Conservation (phyloP, 2,888 invertebrate species). For the Melanostoma scalare region DNA sequence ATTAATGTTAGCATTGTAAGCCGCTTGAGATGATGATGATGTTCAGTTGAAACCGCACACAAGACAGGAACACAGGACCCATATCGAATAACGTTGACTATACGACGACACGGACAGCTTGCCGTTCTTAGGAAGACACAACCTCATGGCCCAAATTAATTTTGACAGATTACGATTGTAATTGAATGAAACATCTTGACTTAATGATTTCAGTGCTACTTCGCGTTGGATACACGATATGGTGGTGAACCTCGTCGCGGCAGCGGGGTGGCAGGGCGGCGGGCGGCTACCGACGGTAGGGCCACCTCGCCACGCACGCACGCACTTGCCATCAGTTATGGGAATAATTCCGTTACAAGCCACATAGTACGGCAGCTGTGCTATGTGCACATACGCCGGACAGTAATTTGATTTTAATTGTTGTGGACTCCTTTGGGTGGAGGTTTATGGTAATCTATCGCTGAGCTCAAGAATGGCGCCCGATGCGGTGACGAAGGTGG, state of each 20-base stretch:
- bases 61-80: slow-evolving; percentile 4
- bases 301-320: slow-evolving; percentile 32
- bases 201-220: slow-evolving; percentile 69
- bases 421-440: slow-evolving; percentile 48
- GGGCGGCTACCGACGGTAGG: slow-evolving; percentile 22
- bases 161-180: slow-evolving; percentile 73
- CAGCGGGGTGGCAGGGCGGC: slow-evolving; percentile 8
- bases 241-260: slow-evolving; percentile 21
- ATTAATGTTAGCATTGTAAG: slow-evolving; percentile 64
- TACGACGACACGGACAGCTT: not conserved
- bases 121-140: slow-evolving; percentile 18
- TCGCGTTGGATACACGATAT: slow-evolving; percentile 58
- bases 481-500: not conserved
- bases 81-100: slow-evolving; percentile 16
- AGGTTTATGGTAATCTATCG: not conserved
- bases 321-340: slow-evolving; percentile 37
- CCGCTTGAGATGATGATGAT: slow-evolving; percentile 58
- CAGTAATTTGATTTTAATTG: slow-evolving; percentile 72
- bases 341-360: slow-evolving; percentile 40
- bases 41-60: slow-evolving; percentile 53
- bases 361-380: slow-evolving; percentile 53
- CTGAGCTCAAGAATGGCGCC: not conserved
- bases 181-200: slow-evolving; percentile 73
- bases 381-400: slow-evolving; percentile 40
- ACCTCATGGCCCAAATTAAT: slow-evolving; percentile 69